Evolutionary conservation across 2,797 vertebrate species (phyloP).

Genomic region (Pseudocheirus occidentalis): DNA sequence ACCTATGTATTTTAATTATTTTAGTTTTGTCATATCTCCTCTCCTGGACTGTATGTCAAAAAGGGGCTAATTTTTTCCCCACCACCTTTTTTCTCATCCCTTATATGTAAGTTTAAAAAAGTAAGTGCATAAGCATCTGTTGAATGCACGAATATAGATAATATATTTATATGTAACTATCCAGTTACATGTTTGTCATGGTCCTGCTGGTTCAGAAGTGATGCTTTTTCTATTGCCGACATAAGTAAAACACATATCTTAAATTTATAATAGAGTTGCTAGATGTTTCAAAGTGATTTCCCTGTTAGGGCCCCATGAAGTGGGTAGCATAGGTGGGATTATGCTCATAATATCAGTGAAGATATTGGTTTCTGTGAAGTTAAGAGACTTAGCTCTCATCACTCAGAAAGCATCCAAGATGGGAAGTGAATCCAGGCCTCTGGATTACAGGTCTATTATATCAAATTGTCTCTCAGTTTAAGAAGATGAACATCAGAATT

Average conservation of each 20-base stretch:
- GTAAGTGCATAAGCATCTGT: not conserved
- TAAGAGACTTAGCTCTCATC: not conserved
- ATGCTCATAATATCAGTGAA: not conserved
- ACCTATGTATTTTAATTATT: not conserved
- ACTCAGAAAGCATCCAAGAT: not conserved
- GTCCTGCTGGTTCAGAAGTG: not conserved
- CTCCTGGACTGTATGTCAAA: not conserved
- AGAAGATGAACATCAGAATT: not conserved
- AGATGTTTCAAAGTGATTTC: not conserved
- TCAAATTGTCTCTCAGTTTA: not conserved
- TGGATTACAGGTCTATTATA: not conserved
- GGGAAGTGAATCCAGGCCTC: not conserved
- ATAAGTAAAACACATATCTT: not conserved
- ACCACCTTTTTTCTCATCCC: not conserved
- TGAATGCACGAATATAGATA: not conserved
- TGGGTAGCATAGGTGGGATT: not conserved
- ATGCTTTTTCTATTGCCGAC: not conserved
- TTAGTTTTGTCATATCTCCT: not conserved
- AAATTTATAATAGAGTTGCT: not conserved
- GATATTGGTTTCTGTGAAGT: not conserved
- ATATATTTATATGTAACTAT: not conserved
- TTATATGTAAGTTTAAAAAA: not conserved
- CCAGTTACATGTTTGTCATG: not conserved
- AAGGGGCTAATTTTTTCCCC: not conserved
- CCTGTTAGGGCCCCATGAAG: not conserved